Base-by-base conservation (phyloP, 2,113 vertebrate genomes). In the Deroptyus accipitrinus region DNA sequence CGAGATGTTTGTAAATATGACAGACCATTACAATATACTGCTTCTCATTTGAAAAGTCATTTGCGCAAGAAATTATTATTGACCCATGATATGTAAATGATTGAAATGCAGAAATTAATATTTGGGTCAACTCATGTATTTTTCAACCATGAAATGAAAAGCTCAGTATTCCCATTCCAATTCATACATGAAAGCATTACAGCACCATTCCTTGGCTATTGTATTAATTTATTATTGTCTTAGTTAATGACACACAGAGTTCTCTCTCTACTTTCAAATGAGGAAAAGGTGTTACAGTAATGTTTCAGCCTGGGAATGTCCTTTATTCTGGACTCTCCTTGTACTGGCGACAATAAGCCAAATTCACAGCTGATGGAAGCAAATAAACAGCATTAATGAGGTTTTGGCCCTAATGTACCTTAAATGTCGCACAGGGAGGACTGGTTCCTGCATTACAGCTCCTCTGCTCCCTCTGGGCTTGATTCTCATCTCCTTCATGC, bases 111-210 rank as follows among this genome's bases (percentile, higher is more conserved):
- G 95, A 97, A 98, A 98, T 98, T 98, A 98, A 98, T 98, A 98
- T 97, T 98, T 98, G 97, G 98, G 98, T 98, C 98, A 98, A 97
- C 97, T 97, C 97, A 94, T 94, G 82, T 98, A 97, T 97, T 98
- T 98, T 98, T 97, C 98, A 98, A 98, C 96, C 98, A 98, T 98
- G 97, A 98, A 98, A 98, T 98, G 97, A 97, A 98, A 98, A 97
- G 95, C 96, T 98, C 92, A 95, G 85, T 95, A 92, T 96, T 97
- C 97, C 97, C 96, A 97, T 97, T 97, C 96, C 80, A 96, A 96
- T 97, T 97, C 95, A 93, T 98, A 98, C 97, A 96, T 94, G 93
- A 97, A 97, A 97, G 96, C 95, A 93, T 96, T 96, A 94, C 78
- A 19, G 82, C 61, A 88, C 84, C 95, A 96, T 96, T 97, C 96